phyloP scores from a whole-genome alignment of 2,113 vertebrate genomes.

The Phalacrocorax aristotelis region DNA sequence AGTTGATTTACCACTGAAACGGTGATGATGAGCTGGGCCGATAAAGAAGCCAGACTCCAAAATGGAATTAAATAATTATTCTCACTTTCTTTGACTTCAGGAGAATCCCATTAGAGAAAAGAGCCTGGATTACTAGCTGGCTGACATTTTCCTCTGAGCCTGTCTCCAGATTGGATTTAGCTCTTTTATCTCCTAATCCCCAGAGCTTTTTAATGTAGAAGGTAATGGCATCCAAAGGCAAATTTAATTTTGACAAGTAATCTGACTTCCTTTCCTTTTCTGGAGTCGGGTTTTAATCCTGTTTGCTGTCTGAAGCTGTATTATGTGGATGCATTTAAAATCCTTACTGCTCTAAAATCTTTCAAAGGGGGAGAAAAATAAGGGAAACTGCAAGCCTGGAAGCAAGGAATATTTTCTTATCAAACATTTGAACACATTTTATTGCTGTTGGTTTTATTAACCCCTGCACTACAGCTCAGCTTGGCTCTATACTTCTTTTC shows the following conservation, averaged over 20 bases:
- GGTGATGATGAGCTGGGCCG: background rate
- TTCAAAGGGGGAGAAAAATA: background rate
- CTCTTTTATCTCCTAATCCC: constrained; percentile 56
- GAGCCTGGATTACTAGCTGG: constrained; percentile 1
- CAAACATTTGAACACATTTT: background rate
- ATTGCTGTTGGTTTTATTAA: background rate
- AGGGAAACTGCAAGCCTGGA: background rate
- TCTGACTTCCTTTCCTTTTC: constrained; percentile 30
- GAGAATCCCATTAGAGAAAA: constrained; percentile 10
- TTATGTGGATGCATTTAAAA: constrained; percentile 30
- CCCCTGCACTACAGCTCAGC: background rate
- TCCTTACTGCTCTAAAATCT: background rate
- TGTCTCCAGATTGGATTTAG: constrained; percentile 40
- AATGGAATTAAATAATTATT: constrained; percentile 24
- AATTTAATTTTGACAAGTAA: constrained; percentile 48
- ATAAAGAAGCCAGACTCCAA: background rate
- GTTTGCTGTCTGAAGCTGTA: constrained; percentile 37
- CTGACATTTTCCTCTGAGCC: constrained; percentile 39
- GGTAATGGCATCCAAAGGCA: constrained; percentile 15
- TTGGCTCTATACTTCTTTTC: background rate
- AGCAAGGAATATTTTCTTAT: background rate
- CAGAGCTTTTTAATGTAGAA: constrained; percentile 12
- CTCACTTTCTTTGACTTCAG: background rate
- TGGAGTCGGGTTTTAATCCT: background rate
- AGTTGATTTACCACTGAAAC: background rate